Evolutionary conservation across 2,113 vertebrate species (phyloP).

Genomic region (Pardalotus punctatus): DNA sequence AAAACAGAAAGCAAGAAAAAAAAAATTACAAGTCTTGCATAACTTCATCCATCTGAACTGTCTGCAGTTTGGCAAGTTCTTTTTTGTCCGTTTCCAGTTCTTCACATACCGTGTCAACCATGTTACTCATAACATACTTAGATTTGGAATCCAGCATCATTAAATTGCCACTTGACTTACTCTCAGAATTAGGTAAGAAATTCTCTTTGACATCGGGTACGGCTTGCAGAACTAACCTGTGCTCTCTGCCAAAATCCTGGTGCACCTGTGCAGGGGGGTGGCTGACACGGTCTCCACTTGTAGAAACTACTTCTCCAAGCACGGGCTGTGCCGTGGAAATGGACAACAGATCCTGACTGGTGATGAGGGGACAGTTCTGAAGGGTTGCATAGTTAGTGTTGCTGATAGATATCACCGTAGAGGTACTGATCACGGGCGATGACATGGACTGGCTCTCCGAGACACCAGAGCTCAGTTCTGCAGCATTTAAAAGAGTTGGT

Average conservation of each 20-base stretch:
- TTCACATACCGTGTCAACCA: slow-evolving; percentile 88
- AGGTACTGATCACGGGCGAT: slow-evolving; percentile 74
- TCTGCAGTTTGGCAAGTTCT: slow-evolving; percentile 97
- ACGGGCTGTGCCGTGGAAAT: slow-evolving; percentile 69
- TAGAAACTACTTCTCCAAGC: slow-evolving; percentile 70
- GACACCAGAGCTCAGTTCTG: slow-evolving; percentile 76
- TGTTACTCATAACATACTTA: slow-evolving; percentile 83
- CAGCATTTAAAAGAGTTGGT: slow-evolving; percentile 74
- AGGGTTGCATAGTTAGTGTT: slow-evolving; percentile 81
- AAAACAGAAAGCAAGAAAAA: slow-evolving; percentile 47
- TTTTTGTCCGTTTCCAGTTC: slow-evolving; percentile 94
- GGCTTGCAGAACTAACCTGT: slow-evolving; percentile 82
- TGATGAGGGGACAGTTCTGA: slow-evolving; percentile 80
- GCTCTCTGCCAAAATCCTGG: slow-evolving; percentile 78
- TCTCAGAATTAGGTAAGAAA: slow-evolving; percentile 84
- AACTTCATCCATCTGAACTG: slow-evolving; percentile 96
- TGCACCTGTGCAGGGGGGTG: slow-evolving; percentile 72
- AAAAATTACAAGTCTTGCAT: slow-evolving; percentile 87
- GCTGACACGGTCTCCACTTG: slow-evolving; percentile 64
- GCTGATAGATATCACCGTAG: slow-evolving; percentile 85
- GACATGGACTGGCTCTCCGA: slow-evolving; percentile 74
- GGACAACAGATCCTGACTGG: slow-evolving; percentile 78
- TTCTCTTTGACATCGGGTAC: slow-evolving; percentile 81
- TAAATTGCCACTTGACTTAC: slow-evolving; percentile 75
- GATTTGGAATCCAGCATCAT: slow-evolving; percentile 82